Percentiles rank a stretch among this genome's conserved stretches.
phyloP scores from a whole-genome alignment of 2,888 invertebrate species.

The Dynastes hyllus region DNA sequence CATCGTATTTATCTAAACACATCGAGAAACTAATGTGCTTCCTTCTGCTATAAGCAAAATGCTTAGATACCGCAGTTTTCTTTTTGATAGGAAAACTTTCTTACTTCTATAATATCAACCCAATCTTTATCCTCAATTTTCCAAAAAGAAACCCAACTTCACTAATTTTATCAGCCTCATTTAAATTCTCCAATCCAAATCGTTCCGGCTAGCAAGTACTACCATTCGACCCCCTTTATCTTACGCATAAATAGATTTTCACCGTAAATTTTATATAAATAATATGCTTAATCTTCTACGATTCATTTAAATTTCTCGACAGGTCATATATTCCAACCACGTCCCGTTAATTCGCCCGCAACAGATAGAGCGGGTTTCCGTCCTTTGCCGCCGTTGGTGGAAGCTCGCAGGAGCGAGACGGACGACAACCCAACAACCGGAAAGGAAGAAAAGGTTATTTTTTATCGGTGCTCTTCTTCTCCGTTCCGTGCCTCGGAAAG shows the following conservation, averaged over 20 bases:
- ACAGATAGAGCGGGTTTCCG: neutral
- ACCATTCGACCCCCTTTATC: neutral
- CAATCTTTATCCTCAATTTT: too few species aligned
- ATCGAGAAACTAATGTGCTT: too few species aligned
- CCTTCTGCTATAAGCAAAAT: too few species aligned
- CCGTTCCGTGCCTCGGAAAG: neutral
- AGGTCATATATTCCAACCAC: constrained; percentile 18
- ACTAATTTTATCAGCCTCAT: too few species aligned
- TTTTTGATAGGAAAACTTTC: too few species aligned
- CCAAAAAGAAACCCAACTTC: too few species aligned
- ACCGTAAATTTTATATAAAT: constrained; percentile 34
- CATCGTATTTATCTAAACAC: too few species aligned
- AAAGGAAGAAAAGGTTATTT: constrained; percentile 28
- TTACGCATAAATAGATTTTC: constrained; percentile 8
- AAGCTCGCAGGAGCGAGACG: neutral
- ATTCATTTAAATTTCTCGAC: constrained; percentile 21
- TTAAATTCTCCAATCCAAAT: too few species aligned
- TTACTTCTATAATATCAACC: too few species aligned
- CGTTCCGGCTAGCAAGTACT: too few species aligned
- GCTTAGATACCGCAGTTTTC: too few species aligned
- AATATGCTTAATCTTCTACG: constrained; percentile 28
- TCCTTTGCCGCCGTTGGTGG: neutral
- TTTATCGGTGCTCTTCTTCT: constrained; percentile 6
- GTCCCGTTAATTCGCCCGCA: constrained; percentile 10
- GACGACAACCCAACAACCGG: constrained; percentile 32